These are phyloP conservation scores for Uropsilus gracilis DNA, from an alignment of 2,113 vertebrate genomes.

Conservation along the genomic window DNA sequence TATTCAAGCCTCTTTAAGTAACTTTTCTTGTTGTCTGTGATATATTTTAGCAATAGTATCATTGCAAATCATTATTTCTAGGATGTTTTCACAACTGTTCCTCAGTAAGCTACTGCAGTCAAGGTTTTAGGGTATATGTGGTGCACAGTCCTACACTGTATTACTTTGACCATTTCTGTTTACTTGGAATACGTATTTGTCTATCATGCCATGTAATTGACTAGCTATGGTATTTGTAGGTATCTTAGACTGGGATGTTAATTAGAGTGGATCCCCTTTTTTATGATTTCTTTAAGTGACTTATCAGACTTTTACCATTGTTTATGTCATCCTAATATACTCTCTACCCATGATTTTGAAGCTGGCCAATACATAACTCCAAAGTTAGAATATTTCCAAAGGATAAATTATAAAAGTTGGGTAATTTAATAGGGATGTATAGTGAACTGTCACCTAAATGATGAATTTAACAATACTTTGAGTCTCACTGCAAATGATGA, in stretches of 20 bases:
- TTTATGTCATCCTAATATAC: neutral
- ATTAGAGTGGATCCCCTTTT: neutral
- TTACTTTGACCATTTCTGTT: neutral
- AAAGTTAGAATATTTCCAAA: neutral
- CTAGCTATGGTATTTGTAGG: neutral
- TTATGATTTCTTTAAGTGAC: neutral
- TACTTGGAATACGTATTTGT: neutral
- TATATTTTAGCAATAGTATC: neutral
- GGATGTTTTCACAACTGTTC: neutral
- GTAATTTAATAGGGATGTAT: constrained; percentile 1
- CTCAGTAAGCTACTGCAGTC: neutral
- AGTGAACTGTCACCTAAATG: neutral
- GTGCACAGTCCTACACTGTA: neutral
- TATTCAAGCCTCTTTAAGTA: neutral
- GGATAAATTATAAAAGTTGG: neutral
- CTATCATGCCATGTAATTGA: neutral
- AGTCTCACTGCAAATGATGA: neutral
- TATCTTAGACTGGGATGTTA: neutral
- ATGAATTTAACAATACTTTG: constrained; percentile 13
- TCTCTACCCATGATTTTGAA: neutral
- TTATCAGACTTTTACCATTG: neutral
- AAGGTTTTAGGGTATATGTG: accelerated
- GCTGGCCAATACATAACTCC: neutral
- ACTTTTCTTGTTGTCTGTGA: neutral
- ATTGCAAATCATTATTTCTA: neutral